Base-by-base conservation (phyloP, 92 coral and sea anemone genomes). In the Virgularia gustaviana region DNA sequence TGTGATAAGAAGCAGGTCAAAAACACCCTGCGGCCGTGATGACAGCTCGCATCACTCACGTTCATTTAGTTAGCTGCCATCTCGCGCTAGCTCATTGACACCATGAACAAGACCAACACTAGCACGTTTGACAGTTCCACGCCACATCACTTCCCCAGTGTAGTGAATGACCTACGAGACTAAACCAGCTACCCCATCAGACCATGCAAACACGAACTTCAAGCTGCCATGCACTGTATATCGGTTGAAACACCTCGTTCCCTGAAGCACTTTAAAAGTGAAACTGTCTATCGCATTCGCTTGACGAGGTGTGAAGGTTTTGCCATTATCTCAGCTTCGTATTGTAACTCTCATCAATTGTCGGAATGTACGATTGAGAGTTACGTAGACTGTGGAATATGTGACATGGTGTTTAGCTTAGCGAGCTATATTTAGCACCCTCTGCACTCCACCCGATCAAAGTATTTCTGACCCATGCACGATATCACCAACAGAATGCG, bases 1-100 rank as follows among this genome's bases (percentile, higher is more conserved):
- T 68, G 75, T 68, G 75, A 68, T 68, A 68, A 68, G 75, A 68
- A 68, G 44, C 75, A 68, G 75, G 61, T 49, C 75, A 68, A 68
- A 68, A 68, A 68, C 51, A 49, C 24, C 75, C 75, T 47, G 61
- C 35, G 16, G 75, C 51, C 36, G 10, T 35, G 75, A 47, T 51
- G 75, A 68, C 75, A 68, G 75, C 61, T 68, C 24, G 55, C 44
- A 68, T 68, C 75, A 68, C 60, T 68, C 75, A 68, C 35, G 75
- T 49, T 68, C 75, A 55, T 68, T 68, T 68, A 68, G 47, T 61
- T 61, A 68, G 55, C 51, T 4, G 75, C 75, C 75, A 68, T 68
- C 32, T 45, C 27, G 35, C 55, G 22, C n/a, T n/a, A n/a, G n/a
- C 51, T 31, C 61, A 68, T 49, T 0, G 28, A 68, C 75, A 68